Evolutionary conservation across 2,888 invertebrate species (phyloP), one percentile per base, ranked within the genome.

Genomic region (Ethmia dodecea): DNA sequence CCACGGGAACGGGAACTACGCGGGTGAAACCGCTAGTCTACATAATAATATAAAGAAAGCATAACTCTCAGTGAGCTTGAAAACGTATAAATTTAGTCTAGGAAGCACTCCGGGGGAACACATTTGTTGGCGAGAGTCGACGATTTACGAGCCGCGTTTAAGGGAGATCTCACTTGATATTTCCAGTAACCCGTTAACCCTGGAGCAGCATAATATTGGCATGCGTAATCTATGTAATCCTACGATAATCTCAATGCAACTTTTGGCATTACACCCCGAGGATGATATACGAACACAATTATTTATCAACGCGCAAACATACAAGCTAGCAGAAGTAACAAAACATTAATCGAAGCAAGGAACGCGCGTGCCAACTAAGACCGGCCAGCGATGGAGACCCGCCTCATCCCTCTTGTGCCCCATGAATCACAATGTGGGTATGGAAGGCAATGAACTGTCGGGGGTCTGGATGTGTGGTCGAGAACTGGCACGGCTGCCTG

Each of bases 311-410:
- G 60, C 47, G 11, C 25, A 26, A 10, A 12, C 26, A 26, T 26
- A 26, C 26, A 6, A 54, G 60, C 52, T 55, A 57, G 66, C 60
- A 60, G 56, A 55, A 60, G 64, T 61, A 69, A 26, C 26, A 26
- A 67, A 71, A 74, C 72, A 73, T 69, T 70, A 69, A 74, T 71
- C 73, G 68, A 67, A 57, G 47, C 46, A 49, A n/a, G 59, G 54
- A 5, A 58, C 39, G 53, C 51, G 58, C 52, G 60, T 59, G 68
- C 62, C 55, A 39, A 37, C 20, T 25, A 22, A 13, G 12, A 22
- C 18, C 16, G 29, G 20, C 35, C 37, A 39, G 33, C 6, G 18
- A 13, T 31, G 37, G 43, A 48, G 73, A 68, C 40, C 73, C 55
- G 38, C 62, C 61, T 42, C 60, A n/a, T 47, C 49, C 55, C 57